phyloP scores from a whole-genome alignment of 2,113 vertebrate genomes.

The Lepisosteus osseus region DNA sequence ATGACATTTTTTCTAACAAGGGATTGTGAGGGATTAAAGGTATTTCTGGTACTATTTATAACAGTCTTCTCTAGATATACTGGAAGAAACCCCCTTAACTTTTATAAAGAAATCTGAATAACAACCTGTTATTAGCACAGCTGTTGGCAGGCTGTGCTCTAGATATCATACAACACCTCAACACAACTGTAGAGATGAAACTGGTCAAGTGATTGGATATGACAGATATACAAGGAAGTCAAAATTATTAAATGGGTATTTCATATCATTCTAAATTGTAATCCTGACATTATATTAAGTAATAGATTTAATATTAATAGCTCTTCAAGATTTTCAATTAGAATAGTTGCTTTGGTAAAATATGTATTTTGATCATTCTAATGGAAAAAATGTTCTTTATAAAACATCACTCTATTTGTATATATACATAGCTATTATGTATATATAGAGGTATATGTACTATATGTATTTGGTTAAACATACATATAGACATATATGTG shows the following conservation, averaged over 20 bases:
- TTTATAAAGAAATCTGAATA: conserved; percentile 65
- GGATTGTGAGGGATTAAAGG: no score
- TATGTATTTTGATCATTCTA: not conserved
- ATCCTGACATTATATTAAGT: conserved; percentile 37
- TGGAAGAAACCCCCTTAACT: conserved; percentile 53
- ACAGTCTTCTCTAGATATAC: conserved; percentile 68
- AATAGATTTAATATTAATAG: conserved; percentile 1
- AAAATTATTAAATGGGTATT: no score
- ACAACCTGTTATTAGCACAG: conserved; percentile 12
- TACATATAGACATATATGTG: conserved; percentile 48
- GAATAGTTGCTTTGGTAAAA: not conserved
- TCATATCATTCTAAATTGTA: conserved; percentile 40
- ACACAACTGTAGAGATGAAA: no score
- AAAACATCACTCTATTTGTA: conserved; percentile 70
- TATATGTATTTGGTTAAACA: conserved; percentile 42
- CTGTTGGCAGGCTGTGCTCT: no score
- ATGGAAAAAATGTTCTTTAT: conserved; percentile 52
- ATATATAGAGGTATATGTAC: conserved; percentile 65
- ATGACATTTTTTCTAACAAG: no score
- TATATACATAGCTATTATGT: conserved; percentile 64
- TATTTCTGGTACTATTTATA: no score
- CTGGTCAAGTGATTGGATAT: no score
- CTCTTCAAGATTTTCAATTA: not conserved
- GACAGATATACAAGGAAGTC: no score
- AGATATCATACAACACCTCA: no score